Percentiles rank a stretch among this genome's conserved stretches.
Evolutionary conservation across 2,797 vertebrate genomes (phyloP).

Genomic region (Gorsachius magnificus): DNA sequence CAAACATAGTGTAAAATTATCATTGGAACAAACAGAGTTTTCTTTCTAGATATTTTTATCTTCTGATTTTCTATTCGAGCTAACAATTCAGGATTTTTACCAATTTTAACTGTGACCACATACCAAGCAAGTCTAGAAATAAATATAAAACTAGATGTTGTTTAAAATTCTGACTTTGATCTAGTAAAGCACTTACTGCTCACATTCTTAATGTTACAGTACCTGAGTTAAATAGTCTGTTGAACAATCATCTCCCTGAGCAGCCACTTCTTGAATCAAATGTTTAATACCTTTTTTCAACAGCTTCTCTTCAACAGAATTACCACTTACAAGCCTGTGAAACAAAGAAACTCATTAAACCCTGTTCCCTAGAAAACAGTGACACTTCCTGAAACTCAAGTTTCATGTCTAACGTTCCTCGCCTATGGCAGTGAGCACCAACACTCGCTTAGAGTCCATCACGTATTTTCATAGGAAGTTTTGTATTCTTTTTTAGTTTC

Average conservation of each 20-base stretch:
- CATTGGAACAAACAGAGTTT: not conserved
- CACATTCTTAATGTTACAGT: not conserved
- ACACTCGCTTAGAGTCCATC: not conserved
- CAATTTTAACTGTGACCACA: not conserved
- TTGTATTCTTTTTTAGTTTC: not conserved
- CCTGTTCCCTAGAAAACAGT: not conserved
- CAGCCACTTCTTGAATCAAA: conserved; percentile 86
- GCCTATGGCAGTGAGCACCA: not conserved
- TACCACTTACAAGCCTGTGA: conserved; percentile 84
- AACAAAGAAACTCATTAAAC: not conserved
- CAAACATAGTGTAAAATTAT: not conserved
- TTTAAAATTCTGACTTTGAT: not conserved
- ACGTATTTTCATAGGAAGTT: not conserved
- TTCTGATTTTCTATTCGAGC: not conserved
- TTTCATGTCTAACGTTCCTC: not conserved
- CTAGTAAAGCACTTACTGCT: not conserved
- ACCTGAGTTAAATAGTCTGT: conserved; percentile 87
- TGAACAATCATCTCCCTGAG: conserved; percentile 86
- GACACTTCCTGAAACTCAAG: not conserved
- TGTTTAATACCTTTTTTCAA: conserved; percentile 88
- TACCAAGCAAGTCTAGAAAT: not conserved
- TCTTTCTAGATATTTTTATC: not conserved
- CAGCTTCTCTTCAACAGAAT: conserved; percentile 89
- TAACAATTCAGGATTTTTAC: not conserved
- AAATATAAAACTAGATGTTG: not conserved